A percentile compares a stretch with the other conserved stretches of the same genome.
These are phyloP conservation scores for Masticophis lateralis DNA, from an alignment of 2,797 vertebrate species.

Conservation along the genomic window DNA sequence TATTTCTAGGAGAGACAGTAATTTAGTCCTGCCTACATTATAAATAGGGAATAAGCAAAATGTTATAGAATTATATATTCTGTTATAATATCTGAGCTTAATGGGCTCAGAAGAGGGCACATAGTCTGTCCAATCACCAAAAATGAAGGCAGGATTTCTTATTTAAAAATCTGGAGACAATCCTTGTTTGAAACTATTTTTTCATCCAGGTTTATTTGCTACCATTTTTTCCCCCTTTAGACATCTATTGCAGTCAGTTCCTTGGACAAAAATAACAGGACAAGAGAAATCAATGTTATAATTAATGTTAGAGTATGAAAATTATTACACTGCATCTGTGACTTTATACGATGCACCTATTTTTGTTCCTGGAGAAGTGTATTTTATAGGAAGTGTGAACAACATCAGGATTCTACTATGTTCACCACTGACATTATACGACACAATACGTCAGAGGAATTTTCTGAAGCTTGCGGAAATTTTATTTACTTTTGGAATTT, in stretches of 20 bases:
- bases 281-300: neutral
- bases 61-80: neutral
- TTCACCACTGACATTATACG: neutral
- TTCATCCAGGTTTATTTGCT: neutral
- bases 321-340: constrained; percentile 27
- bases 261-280: neutral
- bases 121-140: neutral
- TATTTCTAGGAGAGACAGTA: no score
- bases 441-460: constrained; percentile 18
- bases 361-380: neutral
- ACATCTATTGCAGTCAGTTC: neutral
- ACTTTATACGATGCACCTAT: neutral
- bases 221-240: neutral
- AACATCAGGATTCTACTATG: constrained; percentile 16
- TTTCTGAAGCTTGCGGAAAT: neutral
- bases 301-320: neutral
- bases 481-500: neutral
- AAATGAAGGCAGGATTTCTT: neutral
- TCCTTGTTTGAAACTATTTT: neutral
- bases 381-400: constrained; percentile 30
- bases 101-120: neutral
- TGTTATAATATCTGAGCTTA: neutral
- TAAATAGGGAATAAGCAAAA: neutral
- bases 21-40: no score
- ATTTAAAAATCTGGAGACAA: neutral